Conservation (phyloP, 2,888 invertebrate species). For the Tridacna gigas region DNA sequence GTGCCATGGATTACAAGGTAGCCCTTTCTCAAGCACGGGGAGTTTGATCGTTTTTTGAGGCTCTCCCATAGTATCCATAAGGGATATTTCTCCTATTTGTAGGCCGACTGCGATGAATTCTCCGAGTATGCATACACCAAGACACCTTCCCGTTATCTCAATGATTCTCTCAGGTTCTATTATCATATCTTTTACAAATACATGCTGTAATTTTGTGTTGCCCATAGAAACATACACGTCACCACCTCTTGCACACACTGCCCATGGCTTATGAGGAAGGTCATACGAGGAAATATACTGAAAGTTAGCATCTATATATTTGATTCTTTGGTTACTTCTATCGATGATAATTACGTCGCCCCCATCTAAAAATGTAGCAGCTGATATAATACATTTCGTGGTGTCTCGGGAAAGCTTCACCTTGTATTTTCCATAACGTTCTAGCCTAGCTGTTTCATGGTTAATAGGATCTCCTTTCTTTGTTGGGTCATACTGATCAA, state of each 20-base stretch:
- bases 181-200: conserved; percentile 53
- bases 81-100: conserved; percentile 51
- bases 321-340: conserved; percentile 52
- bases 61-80: conserved; percentile 42
- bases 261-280: conserved; percentile 52
- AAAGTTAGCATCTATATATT: conserved; percentile 55
- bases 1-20: conserved; percentile 60
- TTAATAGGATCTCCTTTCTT: conserved; percentile 7
- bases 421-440: conserved; percentile 58
- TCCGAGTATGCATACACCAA: conserved; percentile 46
- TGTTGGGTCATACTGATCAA: conserved; percentile 1
- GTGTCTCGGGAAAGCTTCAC: conserved; percentile 44
- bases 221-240: conserved; percentile 60
- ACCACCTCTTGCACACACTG: conserved; percentile 47
- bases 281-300: conserved; percentile 52
- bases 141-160: conserved; percentile 53
- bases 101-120: conserved; percentile 50
- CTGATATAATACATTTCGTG: conserved; percentile 49
- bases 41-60: conserved; percentile 38
- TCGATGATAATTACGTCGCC: conserved; percentile 55
- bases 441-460: not conserved
- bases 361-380: conserved; percentile 48
- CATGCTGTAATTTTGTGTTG: conserved; percentile 53
- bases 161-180: conserved; percentile 43
- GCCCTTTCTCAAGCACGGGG: conserved; percentile 33